Evolutionary conservation across 2,113 vertebrate genomes (phyloP).

Genomic region (Forbesichthys agassizii): DNA sequence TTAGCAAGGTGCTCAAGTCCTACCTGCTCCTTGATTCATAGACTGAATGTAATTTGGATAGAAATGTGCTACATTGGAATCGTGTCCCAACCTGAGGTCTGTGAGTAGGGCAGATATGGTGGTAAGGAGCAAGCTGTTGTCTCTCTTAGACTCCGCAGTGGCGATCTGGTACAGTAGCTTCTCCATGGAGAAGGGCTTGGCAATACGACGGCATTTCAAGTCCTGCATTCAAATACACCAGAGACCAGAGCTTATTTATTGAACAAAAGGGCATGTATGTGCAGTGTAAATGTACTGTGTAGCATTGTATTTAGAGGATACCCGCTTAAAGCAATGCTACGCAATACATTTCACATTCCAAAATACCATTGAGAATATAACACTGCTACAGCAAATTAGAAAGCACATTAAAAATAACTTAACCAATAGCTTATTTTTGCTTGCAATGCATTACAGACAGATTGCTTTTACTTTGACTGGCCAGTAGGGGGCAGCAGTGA

Average conservation of each 20-base stretch:
- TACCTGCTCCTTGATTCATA: too few relatives aligned
- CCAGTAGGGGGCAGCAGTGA: conserved; percentile 46
- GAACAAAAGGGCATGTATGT: too few relatives aligned
- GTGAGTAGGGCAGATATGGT: conserved; percentile 94
- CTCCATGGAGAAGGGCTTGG: conserved; percentile 99
- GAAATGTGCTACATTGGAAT: too few relatives aligned
- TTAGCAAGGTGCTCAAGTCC: too few relatives aligned
- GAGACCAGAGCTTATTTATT: neutral
- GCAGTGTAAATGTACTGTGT: too few relatives aligned
- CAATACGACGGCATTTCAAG: conserved; percentile 93
- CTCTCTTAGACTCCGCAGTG: conserved; percentile 94
- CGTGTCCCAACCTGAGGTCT: conserved; percentile 89
- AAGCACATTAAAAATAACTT: neutral
- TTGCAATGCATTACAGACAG: conserved; percentile 6
- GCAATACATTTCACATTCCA: too few relatives aligned
- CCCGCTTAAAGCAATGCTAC: too few relatives aligned
- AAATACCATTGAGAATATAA: too few relatives aligned
- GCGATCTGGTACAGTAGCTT: conserved; percentile 99
- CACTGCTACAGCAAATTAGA: too few relatives aligned
- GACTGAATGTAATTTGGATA: too few relatives aligned
- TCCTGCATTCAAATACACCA: conserved; percentile 76
- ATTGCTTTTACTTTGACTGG: conserved; percentile 1
- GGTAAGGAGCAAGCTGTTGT: conserved; percentile 92
- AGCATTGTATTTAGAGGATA: too few relatives aligned
- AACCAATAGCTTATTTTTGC: neutral